Base-by-base conservation (phyloP, 2,797 vertebrate species). In the Urosaurus nigricauda region DNA sequence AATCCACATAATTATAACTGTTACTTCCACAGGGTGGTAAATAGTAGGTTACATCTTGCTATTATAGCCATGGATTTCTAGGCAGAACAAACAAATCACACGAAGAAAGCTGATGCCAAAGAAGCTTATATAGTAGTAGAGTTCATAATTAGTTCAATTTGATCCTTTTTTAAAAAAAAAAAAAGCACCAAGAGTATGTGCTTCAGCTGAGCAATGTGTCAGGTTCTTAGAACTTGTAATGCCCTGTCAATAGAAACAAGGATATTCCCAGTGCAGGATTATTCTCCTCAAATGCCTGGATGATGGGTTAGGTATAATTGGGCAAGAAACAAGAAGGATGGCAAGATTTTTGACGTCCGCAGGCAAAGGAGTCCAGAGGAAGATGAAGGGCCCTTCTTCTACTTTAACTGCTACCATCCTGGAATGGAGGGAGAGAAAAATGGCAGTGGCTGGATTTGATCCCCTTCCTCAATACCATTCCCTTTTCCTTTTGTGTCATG, bases 1-100 rank as follows among this genome's bases (percentile, higher is more conserved):
- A 74, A 9, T 26, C 37, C 53, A 65, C 56, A 51, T 83, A 83
- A 88, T 83, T 82, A 75, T 85, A 74, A 51, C 40, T 56, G 78
- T 56, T 65, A 77, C 14, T 85, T 74, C 71, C 51, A 35, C 5
- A 29, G 43, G 14, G 56, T 74, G 29, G 35, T 63, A 65, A 89
- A 85, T 8, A 81, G 43, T 24, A 85, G 43, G 83, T 73, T 73
- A 43, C 4, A 80, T 37, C 78, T 37, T 60, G 37, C 24, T 53
- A 17, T 79, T 75, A n/a, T 80, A 35, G 65, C 26, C 9, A 51
- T 65, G 16, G n/a, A 47, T 70, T 11, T 70, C 24, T 8, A 40
- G 70, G 17, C 51, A 75, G 43, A 83, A 53, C 35, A 60, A 80
- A 87, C 37, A 32, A 24, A 14, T 24, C 12, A 65, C 35, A 88